Evolutionary conservation across 1,140 invertebrate genomes (phyloP), one percentile per base, ranked within the genome.

Genomic region (Bemisia tabaci): DNA sequence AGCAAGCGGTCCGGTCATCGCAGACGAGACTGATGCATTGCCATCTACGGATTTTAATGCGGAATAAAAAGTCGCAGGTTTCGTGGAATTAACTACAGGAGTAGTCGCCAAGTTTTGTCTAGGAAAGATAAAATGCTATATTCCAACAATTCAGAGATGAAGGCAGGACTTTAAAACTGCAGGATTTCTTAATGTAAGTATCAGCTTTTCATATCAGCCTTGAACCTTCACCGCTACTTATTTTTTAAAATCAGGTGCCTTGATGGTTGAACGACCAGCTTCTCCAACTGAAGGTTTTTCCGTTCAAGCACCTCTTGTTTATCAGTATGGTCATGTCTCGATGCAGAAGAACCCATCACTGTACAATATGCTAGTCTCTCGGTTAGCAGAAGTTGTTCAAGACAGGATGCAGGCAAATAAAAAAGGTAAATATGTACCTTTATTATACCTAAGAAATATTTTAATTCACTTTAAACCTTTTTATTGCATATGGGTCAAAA

Each of bases 261-360:
- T 97, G 48, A 76, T 95, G 11, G 89, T 98, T 25, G 94, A 97
- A 80, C 78, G 94, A 68, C 91, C 93, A 17, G 89, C 94, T 0
- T 88, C 90, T 70, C 86, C 97, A 27, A 93, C 96, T 70, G 94
- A 97, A 75, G 93, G 94, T 1, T 97, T 95, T 75, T 89, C 89
- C 61, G 89, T 93, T 74, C 89, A 91, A 72, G 93, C 94, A 2
- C 94, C 94, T 0, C 75, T 97, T 1, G 91, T 95, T 0, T 97
- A 94, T 75, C 92, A 98, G 78, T 98, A 90, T 81, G 97, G 97
- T 0, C 89, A 97, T 74, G 91, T 87, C 70, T 80, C 79, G 21
- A 91, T 94, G 0, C 77, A 80, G 23, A 80, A 81, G 1, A 99
- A 98, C 75, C 76, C 88, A 1, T 84, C 89, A 17, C 80, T 98